Conservation (phyloP, 2,888 invertebrate species). For the Polylopha cassiicola region DNA sequence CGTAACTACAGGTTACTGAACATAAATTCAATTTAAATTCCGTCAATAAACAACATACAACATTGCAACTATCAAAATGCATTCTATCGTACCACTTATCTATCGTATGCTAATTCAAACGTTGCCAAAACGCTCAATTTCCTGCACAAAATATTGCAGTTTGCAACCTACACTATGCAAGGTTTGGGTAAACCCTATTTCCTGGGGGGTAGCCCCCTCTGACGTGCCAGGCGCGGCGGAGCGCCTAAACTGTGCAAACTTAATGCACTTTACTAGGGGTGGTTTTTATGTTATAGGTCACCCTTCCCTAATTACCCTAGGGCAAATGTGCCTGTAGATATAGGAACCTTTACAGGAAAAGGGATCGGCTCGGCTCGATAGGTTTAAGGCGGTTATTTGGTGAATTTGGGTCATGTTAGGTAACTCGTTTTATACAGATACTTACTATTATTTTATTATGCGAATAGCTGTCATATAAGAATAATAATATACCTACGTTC, state of each 20-base stretch:
- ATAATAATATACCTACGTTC: too few relatives aligned
- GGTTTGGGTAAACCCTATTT: conserved; percentile 23
- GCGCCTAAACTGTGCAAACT: conserved; percentile 46
- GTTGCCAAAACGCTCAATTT: conserved; percentile 17
- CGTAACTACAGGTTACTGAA: too few relatives aligned
- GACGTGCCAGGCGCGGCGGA: conserved; percentile 47
- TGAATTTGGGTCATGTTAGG: too few relatives aligned
- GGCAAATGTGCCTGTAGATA: conserved; percentile 8
- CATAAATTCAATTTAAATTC: too few relatives aligned
- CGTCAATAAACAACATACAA: not conserved
- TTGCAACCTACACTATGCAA: conserved; percentile 21
- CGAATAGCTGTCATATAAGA: too few relatives aligned
- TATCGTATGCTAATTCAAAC: conserved; percentile 14
- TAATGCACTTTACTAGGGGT: conserved; percentile 38
- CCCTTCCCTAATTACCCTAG: conserved; percentile 16
- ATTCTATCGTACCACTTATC: not conserved
- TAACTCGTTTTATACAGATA: too few relatives aligned
- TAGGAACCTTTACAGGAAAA: conserved; percentile 1
- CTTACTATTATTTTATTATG: too few relatives aligned
- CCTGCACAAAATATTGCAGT: conserved; percentile 7
- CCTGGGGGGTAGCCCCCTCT: conserved; percentile 22
- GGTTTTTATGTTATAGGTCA: conserved; percentile 16
- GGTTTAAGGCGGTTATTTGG: too few relatives aligned
- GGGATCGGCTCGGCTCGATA: too few relatives aligned
- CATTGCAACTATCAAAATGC: not conserved